These are phyloP conservation scores for Salvelinus alpinus DNA, from an alignment of 2,113 vertebrate species.

Conservation along the genomic window DNA sequence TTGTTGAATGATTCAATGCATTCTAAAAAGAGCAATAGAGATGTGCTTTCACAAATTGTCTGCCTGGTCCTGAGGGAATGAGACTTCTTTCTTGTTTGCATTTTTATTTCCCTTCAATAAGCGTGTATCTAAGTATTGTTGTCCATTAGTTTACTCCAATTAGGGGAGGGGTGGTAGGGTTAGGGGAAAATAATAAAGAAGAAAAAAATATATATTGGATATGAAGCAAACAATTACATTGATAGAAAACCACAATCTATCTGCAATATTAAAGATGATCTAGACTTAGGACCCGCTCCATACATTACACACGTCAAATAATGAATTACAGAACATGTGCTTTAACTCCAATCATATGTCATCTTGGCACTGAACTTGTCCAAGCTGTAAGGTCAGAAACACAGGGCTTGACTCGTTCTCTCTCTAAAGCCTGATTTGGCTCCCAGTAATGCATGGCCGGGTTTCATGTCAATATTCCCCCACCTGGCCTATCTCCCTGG, in stretches of 20 bases:
- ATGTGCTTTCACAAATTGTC: not conserved
- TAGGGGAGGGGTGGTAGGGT: too few relatives aligned
- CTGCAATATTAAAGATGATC: not conserved
- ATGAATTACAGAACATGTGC: not conserved
- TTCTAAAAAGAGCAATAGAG: not conserved
- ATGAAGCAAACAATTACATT: too few relatives aligned
- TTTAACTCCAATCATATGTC: not conserved
- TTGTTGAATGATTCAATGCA: not conserved
- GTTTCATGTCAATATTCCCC: slow-evolving; percentile 16
- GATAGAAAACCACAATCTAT: too few relatives aligned
- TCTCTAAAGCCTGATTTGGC: slow-evolving; percentile 32
- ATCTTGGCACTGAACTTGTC: not conserved
- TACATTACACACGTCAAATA: not conserved
- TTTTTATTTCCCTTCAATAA: slow-evolving; percentile 17
- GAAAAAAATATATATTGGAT: too few relatives aligned
- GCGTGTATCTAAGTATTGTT: too few relatives aligned
- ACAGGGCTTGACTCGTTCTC: slow-evolving; percentile 26
- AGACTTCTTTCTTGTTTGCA: not conserved
- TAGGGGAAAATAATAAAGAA: too few relatives aligned
- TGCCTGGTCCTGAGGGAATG: too few relatives aligned
- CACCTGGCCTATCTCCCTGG: not conserved
- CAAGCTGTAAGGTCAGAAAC: slow-evolving; percentile 17
- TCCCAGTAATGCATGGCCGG: slow-evolving; percentile 38
- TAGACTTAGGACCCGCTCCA: not conserved
- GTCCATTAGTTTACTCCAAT: too few relatives aligned